These are phyloP conservation scores for Caligus rogercresseyi DNA, from an alignment of 1,140 invertebrate species.

Conservation along the genomic window DNA sequence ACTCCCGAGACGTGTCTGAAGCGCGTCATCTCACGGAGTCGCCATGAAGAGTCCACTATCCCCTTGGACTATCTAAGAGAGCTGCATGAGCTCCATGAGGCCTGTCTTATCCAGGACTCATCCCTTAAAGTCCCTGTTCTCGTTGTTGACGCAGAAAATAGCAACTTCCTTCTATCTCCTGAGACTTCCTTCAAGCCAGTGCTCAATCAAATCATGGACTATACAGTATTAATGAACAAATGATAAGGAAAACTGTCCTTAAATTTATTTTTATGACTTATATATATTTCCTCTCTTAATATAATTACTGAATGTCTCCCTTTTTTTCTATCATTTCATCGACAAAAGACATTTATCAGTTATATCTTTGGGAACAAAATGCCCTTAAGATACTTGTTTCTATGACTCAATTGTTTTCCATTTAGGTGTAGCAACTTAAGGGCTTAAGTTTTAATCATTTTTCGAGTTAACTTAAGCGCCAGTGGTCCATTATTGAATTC, in stretches of 20 bases:
- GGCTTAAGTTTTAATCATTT: no score
- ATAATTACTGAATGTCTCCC: background rate
- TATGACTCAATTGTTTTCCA: no score
- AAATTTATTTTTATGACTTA: background rate
- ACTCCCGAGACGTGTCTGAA: conserved; percentile 34
- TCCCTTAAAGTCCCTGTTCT: conserved; percentile 22
- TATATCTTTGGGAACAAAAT: no score
- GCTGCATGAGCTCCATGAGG: conserved; percentile 34
- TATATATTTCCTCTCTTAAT: background rate
- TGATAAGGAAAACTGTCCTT: background rate
- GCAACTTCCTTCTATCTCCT: conserved; percentile 13
- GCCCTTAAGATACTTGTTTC: no score
- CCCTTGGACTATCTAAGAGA: conserved; percentile 24
- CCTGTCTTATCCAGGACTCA: conserved; percentile 26
- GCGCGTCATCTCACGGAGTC: conserved; percentile 33
- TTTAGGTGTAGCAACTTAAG: no score
- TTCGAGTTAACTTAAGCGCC: no score
- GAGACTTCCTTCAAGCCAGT: background rate
- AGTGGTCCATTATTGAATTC: no score
- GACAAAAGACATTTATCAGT: no score
- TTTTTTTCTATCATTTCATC: no score
- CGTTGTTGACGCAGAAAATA: conserved; percentile 23
- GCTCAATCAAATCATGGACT: background rate
- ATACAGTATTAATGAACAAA: background rate
- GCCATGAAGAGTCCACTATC: conserved; percentile 34